Conservation (phyloP, 2,113 vertebrate species). For the Chaetorhynchus papuensis region DNA sequence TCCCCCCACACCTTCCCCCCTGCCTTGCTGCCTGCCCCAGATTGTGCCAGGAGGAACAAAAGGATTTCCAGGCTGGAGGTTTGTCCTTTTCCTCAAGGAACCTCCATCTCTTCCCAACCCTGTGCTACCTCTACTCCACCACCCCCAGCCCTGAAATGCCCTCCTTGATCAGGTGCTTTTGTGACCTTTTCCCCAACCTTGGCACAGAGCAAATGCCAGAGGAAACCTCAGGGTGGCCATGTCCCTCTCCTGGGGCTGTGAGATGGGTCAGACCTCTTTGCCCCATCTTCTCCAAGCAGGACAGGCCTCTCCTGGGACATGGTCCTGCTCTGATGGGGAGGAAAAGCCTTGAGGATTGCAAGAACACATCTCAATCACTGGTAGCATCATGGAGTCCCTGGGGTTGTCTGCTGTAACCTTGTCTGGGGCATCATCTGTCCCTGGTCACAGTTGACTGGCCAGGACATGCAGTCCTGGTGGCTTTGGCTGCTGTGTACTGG, state of each 20-base stretch:
- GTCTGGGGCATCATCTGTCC: not conserved
- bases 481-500: not conserved
- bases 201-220: not conserved
- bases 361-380: fast-evolving
- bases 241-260: not conserved
- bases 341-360: not conserved
- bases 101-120: not conserved
- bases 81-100: not conserved
- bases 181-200: not conserved
- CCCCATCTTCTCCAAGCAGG: not conserved
- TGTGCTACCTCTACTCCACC: not conserved
- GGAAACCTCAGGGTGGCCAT: fast-evolving
- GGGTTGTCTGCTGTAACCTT: not conserved
- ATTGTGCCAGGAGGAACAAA: not conserved
- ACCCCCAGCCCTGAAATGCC: not conserved
- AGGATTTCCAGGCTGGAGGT: not conserved
- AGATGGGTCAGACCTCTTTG: not conserved
- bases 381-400: not conserved
- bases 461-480: not conserved
- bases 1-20: not conserved
- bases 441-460: not conserved
- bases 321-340: not conserved
- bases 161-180: not conserved
- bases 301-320: not conserved
- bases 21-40: not conserved